These are phyloP conservation scores for Acleris sparsana DNA, from an alignment of 2,888 invertebrate species.

Conservation along the genomic window DNA sequence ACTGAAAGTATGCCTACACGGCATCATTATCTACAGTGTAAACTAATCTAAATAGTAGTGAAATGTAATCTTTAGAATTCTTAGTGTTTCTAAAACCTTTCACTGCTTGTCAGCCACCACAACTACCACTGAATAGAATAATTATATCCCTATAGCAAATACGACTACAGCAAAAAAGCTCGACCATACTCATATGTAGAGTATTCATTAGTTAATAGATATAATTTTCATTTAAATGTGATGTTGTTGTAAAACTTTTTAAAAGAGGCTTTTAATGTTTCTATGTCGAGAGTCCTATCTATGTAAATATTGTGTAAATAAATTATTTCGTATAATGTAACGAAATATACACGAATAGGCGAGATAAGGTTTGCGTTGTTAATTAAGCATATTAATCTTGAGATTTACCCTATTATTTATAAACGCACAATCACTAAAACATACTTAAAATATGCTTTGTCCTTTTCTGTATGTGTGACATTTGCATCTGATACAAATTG, in stretches of 20 bases:
- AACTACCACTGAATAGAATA: not conserved
- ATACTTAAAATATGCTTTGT: no score
- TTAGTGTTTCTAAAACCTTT: constrained; percentile 6
- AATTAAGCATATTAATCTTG: constrained; percentile 31
- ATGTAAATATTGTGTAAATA: constrained; percentile 64
- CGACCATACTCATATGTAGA: no score
- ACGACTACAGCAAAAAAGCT: no score
- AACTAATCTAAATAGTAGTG: constrained; percentile 4
- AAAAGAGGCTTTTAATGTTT: constrained; percentile 58
- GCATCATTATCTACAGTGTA: not conserved
- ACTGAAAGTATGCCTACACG: no score
- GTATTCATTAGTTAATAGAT: constrained; percentile 28
- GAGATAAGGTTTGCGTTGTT: constrained; percentile 46
- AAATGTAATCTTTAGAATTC: constrained; percentile 13
- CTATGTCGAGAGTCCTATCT: constrained; percentile 54
- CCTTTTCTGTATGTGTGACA: no score
- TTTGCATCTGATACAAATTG: no score
- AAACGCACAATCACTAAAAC: no score
- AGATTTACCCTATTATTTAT: not conserved
- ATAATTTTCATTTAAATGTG: constrained; percentile 42
- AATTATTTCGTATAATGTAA: constrained; percentile 38
- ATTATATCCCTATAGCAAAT: no score
- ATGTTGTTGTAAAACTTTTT: constrained; percentile 48
- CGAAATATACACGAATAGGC: constrained; percentile 27
- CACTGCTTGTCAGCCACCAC: constrained; percentile 8